Evolutionary conservation across 2,113 vertebrate species (phyloP).

Genomic region (Azemiops feae): DNA sequence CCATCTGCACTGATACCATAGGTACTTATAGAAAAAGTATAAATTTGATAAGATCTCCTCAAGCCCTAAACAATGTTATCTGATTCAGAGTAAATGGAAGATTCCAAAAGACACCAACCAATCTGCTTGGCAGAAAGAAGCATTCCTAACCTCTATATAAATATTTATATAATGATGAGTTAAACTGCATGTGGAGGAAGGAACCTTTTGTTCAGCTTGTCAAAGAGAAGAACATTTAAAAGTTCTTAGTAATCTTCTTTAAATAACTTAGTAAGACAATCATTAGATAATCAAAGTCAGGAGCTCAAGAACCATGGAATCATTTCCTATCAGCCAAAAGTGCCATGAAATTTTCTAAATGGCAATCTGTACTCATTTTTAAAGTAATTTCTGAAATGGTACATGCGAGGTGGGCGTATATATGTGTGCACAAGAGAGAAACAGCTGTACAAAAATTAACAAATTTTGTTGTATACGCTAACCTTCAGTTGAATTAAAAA

Average conservation of each 20-base stretch:
- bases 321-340: background rate
- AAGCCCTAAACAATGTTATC: background rate
- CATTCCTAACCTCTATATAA: background rate
- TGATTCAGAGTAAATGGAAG: background rate
- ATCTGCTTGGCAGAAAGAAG: background rate
- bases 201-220: background rate
- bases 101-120: background rate
- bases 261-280: background rate
- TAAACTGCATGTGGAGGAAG: background rate
- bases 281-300: background rate
- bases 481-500: background rate
- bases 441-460: background rate
- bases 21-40: background rate
- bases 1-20: background rate
- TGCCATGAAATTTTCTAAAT: background rate
- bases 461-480: background rate
- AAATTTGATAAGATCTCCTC: background rate
- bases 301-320: background rate
- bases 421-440: background rate
- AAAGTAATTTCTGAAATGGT: background rate
- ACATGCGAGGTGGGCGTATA: background rate
- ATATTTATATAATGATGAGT: background rate
- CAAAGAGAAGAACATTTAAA: constrained; percentile 1
- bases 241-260: background rate
- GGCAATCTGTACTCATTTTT: background rate